phyloP scores from a whole-genome alignment of 2,113 vertebrate genomes.

The Mormyrus lacerda region DNA sequence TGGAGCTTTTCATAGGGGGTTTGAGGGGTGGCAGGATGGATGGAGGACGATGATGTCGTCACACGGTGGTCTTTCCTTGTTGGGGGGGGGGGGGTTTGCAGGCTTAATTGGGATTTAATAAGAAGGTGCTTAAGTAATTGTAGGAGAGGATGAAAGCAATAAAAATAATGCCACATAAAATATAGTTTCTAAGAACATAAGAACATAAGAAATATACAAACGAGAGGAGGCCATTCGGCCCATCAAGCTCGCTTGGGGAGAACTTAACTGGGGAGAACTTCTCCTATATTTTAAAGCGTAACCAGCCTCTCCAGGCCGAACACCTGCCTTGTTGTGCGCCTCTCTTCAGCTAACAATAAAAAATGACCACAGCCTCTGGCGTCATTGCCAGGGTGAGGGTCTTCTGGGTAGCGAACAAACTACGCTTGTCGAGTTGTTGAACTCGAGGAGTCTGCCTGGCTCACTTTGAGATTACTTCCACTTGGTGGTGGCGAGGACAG shows the following conservation, averaged over 20 bases:
- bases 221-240: no score
- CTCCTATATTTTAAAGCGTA: background rate
- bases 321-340: background rate
- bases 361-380: background rate
- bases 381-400: background rate
- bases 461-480: conserved; percentile 21
- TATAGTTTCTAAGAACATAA: no score
- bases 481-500: background rate
- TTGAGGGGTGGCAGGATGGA: background rate
- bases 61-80: background rate
- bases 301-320: background rate
- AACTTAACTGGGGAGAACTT: no score
- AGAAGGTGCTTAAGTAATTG: background rate
- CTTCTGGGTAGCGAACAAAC: background rate
- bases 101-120: background rate
- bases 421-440: background rate
- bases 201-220: no score
- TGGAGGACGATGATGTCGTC: background rate
- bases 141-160: background rate
- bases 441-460: background rate
- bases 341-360: background rate
- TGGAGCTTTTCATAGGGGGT: background rate
- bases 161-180: no score
- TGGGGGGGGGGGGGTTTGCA: background rate
- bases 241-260: no score